These are phyloP conservation scores for Atlantisia rogersi DNA, from an alignment of 2,113 vertebrate species.

Conservation along the genomic window DNA sequence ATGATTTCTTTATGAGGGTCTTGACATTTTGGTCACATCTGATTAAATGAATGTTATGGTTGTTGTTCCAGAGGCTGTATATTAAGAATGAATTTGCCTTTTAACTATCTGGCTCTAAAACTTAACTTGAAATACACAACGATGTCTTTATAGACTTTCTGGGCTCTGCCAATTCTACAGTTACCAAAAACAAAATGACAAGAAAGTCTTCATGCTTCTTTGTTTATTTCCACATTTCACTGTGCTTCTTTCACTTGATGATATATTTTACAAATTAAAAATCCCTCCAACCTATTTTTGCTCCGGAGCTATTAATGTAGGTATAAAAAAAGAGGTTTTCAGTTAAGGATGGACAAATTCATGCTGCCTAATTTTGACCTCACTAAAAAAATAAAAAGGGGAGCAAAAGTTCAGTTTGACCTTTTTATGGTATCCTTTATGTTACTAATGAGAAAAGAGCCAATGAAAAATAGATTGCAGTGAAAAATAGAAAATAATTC, in stretches of 20 bases:
- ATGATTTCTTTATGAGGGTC: conserved; percentile 53
- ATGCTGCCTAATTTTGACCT: neutral
- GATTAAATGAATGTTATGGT: conserved; percentile 20
- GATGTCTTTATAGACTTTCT: conserved; percentile 53
- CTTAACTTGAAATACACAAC: conserved; percentile 38
- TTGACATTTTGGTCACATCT: conserved; percentile 50
- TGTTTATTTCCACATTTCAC: conserved; percentile 26
- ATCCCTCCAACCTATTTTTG: neutral
- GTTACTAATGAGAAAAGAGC: neutral
- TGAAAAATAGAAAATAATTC: neutral
- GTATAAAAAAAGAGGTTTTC: neutral
- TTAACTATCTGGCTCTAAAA: conserved; percentile 50
- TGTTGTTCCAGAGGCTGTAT: conserved; percentile 14
- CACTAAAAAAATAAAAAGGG: neutral
- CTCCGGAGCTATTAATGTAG: neutral
- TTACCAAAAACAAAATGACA: neutral
- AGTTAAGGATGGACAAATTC: neutral
- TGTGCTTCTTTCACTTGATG: neutral
- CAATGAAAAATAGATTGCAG: neutral
- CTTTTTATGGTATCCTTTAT: neutral
- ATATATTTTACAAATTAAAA: neutral
- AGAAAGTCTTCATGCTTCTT: conserved; percentile 1
- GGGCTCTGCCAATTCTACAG: conserved; percentile 13
- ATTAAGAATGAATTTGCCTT: conserved; percentile 48
- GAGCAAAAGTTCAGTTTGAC: conserved; percentile 27